Evolutionary conservation across 2,888 invertebrate genomes (phyloP), one percentile per base, ranked within the genome.

Genomic region (Ennomos fuscantarius): DNA sequence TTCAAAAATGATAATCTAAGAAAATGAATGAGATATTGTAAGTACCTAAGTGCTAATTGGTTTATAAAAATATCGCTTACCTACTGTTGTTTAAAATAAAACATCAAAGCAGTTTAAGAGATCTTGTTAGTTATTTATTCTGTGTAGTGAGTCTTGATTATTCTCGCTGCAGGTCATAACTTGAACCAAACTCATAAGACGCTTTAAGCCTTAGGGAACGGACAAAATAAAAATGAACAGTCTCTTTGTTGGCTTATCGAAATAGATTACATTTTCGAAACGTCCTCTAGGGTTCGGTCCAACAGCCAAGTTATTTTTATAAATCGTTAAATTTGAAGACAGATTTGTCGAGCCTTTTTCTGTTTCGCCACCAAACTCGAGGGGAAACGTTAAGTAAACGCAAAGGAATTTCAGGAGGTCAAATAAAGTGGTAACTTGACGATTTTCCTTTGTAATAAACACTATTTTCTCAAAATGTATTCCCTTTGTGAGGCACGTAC

Each of bases 171-270:
- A 11, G 48, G 64, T 68, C 56, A 8, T 63, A n/a, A 60, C 72
- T 83, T 82, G 52, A 1, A 66, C 75, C 69, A 64, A 52, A 66
- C 63, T 68, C 69, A 68, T 76, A 80, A 86, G 84, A 86, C 77
- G 76, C 74, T 84, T 74, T 85, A 84, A 89, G 87, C 89, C 90
- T 85, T 73, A 71, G 86, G 89, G 89, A 89, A 86, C 81, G 84
- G 81, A 87, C 88, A 87, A 88, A 89, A 90, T 90, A 89, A 90
- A 90, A 90, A 89, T 87, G 87, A 89, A 86, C 86, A 87, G 81
- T 81, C 84, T 86, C 76, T 84, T 87, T 86, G 87, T 88, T 86
- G 88, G 89, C 88, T 90, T 90, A 90, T 88, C 88, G 83, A 83
- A 87, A 88, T 89, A 89, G 87, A 89, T 89, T 88, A 88, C 87